phyloP scores from a whole-genome alignment of 2,113 vertebrate species.

The Scalopus aquaticus region DNA sequence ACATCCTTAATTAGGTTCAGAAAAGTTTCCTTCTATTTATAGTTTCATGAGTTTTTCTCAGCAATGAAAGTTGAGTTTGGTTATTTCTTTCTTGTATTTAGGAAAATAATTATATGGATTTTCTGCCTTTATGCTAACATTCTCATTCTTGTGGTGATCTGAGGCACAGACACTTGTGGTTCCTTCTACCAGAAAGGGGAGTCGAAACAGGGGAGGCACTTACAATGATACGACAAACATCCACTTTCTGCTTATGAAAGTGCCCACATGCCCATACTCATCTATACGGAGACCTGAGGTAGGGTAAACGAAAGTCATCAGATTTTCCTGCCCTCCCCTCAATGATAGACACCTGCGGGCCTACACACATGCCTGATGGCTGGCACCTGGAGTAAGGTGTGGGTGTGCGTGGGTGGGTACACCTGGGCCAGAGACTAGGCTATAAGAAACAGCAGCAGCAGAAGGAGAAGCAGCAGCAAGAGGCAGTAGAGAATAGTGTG shows the following conservation, averaged over 20 bases:
- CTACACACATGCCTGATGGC: no score
- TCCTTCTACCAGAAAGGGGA: neutral
- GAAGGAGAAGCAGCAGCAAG: no score
- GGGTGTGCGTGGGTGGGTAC: no score
- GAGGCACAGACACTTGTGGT: neutral
- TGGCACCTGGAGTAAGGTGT: no score
- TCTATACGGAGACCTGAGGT: no score
- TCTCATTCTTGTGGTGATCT: neutral
- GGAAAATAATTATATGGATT: neutral
- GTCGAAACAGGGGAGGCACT: fast-evolving
- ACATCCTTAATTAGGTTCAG: neutral
- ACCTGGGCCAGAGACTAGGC: no score
- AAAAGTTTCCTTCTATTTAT: neutral
- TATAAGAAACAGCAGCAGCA: no score
- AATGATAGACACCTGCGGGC: no score
- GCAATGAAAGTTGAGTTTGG: neutral
- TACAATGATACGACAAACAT: neutral
- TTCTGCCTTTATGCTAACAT: neutral
- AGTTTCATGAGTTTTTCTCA: neutral
- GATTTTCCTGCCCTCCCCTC: no score
- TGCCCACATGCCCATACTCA: neutral
- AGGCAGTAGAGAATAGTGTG: no score
- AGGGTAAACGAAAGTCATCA: no score
- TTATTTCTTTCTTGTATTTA: neutral
- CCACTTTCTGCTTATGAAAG: neutral